Conservation (phyloP, 2,113 vertebrate genomes). For the Caranx melampygus region DNA sequence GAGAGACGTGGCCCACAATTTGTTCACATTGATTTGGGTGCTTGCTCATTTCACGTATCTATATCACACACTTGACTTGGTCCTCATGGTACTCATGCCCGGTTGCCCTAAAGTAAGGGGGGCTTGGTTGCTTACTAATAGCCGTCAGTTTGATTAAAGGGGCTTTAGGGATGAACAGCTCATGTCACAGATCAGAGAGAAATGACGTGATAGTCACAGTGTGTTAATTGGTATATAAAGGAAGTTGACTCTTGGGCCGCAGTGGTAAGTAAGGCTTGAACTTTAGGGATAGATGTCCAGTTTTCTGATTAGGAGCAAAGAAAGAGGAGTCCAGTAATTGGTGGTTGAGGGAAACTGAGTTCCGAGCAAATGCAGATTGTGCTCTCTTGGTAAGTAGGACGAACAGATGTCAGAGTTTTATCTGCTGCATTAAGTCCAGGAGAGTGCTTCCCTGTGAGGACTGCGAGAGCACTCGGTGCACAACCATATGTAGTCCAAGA, state of each 20-base stretch:
- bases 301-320: constrained; percentile 20
- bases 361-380: constrained; percentile 66
- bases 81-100: constrained; percentile 22
- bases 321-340: constrained; percentile 27
- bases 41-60: background rate
- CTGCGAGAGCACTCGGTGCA: constrained; percentile 48
- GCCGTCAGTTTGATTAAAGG: constrained; percentile 49
- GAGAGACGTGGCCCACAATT: background rate
- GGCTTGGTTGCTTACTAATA: constrained; percentile 58
- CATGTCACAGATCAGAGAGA: constrained; percentile 40
- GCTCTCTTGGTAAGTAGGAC: constrained; percentile 75
- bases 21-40: constrained; percentile 9
- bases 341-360: constrained; percentile 19
- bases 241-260: constrained; percentile 22
- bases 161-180: constrained; percentile 60
- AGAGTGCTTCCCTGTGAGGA: constrained; percentile 75
- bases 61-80: constrained; percentile 22
- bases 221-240: constrained; percentile 28
- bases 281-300: constrained; percentile 28
- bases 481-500: constrained; percentile 71
- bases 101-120: constrained; percentile 37
- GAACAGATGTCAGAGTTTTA: constrained; percentile 82
- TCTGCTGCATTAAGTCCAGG: constrained; percentile 78
- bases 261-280: constrained; percentile 10
- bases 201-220: constrained; percentile 22